Evolutionary conservation across 2,888 invertebrate species (phyloP), one percentile per base, ranked within the genome.

Genomic region (Macaria notata): DNA sequence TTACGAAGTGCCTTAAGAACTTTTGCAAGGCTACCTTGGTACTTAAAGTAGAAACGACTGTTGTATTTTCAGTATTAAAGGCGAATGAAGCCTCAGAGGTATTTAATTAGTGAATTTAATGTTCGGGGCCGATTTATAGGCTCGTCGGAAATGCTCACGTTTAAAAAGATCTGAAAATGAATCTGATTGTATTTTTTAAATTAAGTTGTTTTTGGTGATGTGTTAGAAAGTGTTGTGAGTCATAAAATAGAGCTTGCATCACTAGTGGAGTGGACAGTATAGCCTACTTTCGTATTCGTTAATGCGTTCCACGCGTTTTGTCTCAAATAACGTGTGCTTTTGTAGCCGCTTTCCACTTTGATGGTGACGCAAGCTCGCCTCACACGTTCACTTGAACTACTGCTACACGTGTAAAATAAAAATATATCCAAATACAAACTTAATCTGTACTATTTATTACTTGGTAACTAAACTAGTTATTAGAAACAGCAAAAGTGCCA

Each of bases 41-140:
- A 79, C 75, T 81, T 80, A 79, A 77, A 75, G 70, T 64, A 66
- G 69, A 71, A 73, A 65, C 68, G 74, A 75, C 73, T 76, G 72
- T 73, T 73, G 69, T 71, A 73, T 62, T 73, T 70, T 70, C 81
- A 83, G 81, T 82, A 81, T 83, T 82, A 81, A 62, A 64, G 54
- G 59, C 59, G 56, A 57, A 48, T 59, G 48, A 57, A 61, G 65
- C 63, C 65, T 61, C 59, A 62, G 63, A 65, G 63, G 67, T 65
- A 63, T 56, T 60, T 60, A 62, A 65, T 65, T 65, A 64, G 65
- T 59, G 55, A 64, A 60, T 60, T 55, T 59, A 52, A 48, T 62
- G 51, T 53, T 59, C 44, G 48, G 57, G 6, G 59, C 48, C 50
- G 44, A 51, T 55, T 61, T 49, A 46, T 51, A 45, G 52, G 56